Percentiles rank a stretch among this genome's conserved stretches.
phyloP scores from a whole-genome alignment of 2,888 invertebrate genomes.

The Rhagophthalmus giganteus region DNA sequence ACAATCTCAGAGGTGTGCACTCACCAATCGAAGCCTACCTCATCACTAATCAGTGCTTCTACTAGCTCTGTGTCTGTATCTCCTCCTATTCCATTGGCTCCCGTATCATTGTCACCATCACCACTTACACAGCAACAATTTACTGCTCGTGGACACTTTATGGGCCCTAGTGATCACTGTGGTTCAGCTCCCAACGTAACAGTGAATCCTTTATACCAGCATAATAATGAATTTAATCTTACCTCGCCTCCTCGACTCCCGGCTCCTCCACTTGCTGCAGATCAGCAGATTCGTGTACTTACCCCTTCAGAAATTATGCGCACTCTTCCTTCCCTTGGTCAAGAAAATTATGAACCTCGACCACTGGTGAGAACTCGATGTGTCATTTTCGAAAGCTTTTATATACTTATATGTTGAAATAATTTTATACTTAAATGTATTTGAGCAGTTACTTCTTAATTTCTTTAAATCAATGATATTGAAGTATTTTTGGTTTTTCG shows the following conservation, averaged over 20 bases:
- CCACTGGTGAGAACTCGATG: slow-evolving; percentile 51
- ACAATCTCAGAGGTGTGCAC: slow-evolving; percentile 56
- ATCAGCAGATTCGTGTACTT: slow-evolving; percentile 83
- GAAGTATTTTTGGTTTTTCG: slow-evolving; percentile 19
- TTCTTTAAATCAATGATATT: slow-evolving; percentile 32
- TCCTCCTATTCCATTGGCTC: slow-evolving; percentile 29
- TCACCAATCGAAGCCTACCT: slow-evolving; percentile 45
- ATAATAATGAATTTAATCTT: slow-evolving; percentile 34
- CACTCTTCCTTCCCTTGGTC: slow-evolving; percentile 83
- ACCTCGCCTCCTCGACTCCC: slow-evolving; percentile 32
- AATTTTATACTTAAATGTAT: slow-evolving; percentile 24
- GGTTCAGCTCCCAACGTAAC: slow-evolving; percentile 72
- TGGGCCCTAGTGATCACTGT: slow-evolving; percentile 57
- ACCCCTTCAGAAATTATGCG: slow-evolving; percentile 90
- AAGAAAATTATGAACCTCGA: slow-evolving; percentile 68
- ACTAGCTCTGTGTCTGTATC: slow-evolving; percentile 37
- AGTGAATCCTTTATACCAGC: slow-evolving; percentile 63
- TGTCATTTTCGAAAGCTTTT: slow-evolving; percentile 25
- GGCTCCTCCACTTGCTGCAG: slow-evolving; percentile 45
- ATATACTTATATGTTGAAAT: slow-evolving; percentile 23
- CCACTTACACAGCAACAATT: slow-evolving; percentile 54
- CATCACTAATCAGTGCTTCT: slow-evolving; percentile 45
- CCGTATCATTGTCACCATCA: slow-evolving; percentile 41
- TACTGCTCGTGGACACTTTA: slow-evolving; percentile 54
- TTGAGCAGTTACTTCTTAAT: slow-evolving; percentile 25